Percentiles rank a stretch among this genome's conserved stretches.
These are phyloP conservation scores for Eulithis testata DNA, from an alignment of 2,888 invertebrate genomes.

Conservation along the genomic window DNA sequence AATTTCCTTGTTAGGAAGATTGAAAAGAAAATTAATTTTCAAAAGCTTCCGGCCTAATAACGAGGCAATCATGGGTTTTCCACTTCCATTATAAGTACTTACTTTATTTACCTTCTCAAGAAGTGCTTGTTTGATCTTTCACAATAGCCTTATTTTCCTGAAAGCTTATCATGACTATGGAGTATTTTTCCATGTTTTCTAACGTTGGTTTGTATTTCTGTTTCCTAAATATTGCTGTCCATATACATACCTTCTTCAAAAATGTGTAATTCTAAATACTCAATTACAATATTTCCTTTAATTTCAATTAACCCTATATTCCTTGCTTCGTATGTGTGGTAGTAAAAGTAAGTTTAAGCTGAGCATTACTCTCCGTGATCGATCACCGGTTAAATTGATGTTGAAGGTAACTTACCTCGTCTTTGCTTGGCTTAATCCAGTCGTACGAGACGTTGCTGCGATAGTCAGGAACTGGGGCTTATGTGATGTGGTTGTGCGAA, in stretches of 20 bases:
- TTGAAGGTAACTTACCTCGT: slow-evolving; percentile 57
- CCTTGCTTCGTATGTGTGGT: slow-evolving; percentile 11
- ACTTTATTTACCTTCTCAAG: slow-evolving; percentile 2
- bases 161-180: no score
- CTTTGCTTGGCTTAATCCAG: slow-evolving; percentile 48
- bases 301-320: slow-evolving; percentile 7
- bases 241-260: no score
- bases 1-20: slow-evolving; percentile 12
- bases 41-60: slow-evolving; percentile 10
- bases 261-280: background rate
- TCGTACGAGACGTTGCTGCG: slow-evolving; percentile 45
- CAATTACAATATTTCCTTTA: background rate
- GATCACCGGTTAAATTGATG: slow-evolving; percentile 54
- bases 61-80: slow-evolving; percentile 10
- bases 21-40: slow-evolving; percentile 18
- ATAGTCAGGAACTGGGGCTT: slow-evolving; percentile 43
- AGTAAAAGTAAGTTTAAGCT: slow-evolving; percentile 43
- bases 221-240: no score
- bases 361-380: slow-evolving; percentile 54
- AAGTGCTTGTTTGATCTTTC: background rate
- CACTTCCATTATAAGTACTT: slow-evolving; percentile 1
- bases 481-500: slow-evolving; percentile 20
- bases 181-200: no score
- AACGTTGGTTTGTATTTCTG: no score
- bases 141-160: background rate